phyloP scores from a whole-genome alignment of 2,888 invertebrate genomes.

The Oxyteleia sp. region DNA sequence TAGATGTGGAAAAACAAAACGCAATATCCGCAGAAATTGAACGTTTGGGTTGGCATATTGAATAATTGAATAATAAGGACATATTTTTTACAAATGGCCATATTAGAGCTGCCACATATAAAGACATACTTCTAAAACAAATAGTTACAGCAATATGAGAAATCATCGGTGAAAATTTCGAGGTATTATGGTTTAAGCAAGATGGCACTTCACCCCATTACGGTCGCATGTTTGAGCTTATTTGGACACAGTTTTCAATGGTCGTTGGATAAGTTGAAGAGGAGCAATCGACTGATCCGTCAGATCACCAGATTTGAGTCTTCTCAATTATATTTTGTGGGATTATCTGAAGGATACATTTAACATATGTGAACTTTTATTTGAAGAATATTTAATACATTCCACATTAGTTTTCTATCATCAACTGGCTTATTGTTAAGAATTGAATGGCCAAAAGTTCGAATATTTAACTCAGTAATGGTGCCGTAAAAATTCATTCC shows the following conservation, averaged over 20 bases:
- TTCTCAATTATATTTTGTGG: not conserved
- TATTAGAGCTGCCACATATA: conserved; percentile 4
- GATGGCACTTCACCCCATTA: not conserved
- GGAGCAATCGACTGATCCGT: conserved; percentile 5
- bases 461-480: not conserved
- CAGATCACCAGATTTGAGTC: not conserved
- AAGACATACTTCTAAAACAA: conserved; percentile 25
- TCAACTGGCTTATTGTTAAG: not conserved
- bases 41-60: conserved; percentile 25
- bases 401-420: not conserved
- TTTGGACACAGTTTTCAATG: conserved; percentile 2
- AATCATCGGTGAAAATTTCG: conserved; percentile 2
- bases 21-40: conserved; percentile 15
- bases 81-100: conserved; percentile 21
- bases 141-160: conserved; percentile 15
- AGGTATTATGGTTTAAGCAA: not conserved
- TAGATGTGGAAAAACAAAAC: conserved; percentile 6
- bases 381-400: not conserved
- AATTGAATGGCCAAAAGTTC: not conserved
- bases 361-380: not conserved
- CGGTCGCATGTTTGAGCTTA: not conserved
- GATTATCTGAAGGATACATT: not conserved
- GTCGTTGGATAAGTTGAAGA: not conserved
- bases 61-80: conserved; percentile 22
- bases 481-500: not conserved